Percentiles rank a stretch among this genome's conserved stretches.
These are phyloP conservation scores for Sinohyriopsis cumingii DNA, from an alignment of 2,888 invertebrate genomes.

Conservation along the genomic window DNA sequence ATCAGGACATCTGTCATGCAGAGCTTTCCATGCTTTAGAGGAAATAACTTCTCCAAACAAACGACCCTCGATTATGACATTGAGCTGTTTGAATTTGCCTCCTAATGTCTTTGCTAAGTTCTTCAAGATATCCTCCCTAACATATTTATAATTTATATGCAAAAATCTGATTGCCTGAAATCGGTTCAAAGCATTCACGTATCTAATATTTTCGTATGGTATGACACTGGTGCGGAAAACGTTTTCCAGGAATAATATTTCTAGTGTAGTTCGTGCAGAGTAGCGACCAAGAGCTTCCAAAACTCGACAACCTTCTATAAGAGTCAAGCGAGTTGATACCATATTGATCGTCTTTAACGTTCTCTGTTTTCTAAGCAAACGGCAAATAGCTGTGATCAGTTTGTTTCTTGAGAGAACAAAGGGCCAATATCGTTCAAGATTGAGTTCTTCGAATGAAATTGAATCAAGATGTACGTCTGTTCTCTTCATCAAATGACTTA, in stretches of 20 bases:
- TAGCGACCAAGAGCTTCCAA: conserved; percentile 38
- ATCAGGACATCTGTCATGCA: conserved; percentile 19
- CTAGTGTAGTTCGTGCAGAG: conserved; percentile 25
- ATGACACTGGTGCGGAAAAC: conserved; percentile 37
- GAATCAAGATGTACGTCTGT: conserved; percentile 29
- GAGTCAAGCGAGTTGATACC: conserved; percentile 30
- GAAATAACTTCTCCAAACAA: conserved; percentile 33
- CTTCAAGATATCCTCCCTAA: conserved; percentile 26
- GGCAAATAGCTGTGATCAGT: conserved; percentile 32
- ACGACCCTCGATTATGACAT: conserved; percentile 38
- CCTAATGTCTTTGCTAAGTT: conserved; percentile 28
- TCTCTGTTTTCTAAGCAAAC: conserved; percentile 38
- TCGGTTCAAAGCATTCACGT: conserved; percentile 28
- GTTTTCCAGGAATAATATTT: conserved; percentile 37
- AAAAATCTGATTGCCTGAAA: conserved; percentile 23
- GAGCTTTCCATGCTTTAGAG: conserved; percentile 31
- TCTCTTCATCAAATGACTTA: conserved; percentile 20
- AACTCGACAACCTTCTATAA: conserved; percentile 42
- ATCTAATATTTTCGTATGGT: conserved; percentile 30
- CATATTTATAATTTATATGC: conserved; percentile 40
- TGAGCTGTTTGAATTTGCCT: conserved; percentile 24
- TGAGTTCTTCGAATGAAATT: conserved; percentile 31
- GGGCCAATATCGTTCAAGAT: conserved; percentile 45
- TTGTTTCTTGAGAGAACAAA: conserved; percentile 38
- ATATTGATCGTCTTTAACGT: conserved; percentile 30